Percentiles rank a stretch among this genome's conserved stretches.
These are phyloP conservation scores for Piscicola geometra DNA, from an alignment of 2,888 invertebrate species.

Conservation along the genomic window DNA sequence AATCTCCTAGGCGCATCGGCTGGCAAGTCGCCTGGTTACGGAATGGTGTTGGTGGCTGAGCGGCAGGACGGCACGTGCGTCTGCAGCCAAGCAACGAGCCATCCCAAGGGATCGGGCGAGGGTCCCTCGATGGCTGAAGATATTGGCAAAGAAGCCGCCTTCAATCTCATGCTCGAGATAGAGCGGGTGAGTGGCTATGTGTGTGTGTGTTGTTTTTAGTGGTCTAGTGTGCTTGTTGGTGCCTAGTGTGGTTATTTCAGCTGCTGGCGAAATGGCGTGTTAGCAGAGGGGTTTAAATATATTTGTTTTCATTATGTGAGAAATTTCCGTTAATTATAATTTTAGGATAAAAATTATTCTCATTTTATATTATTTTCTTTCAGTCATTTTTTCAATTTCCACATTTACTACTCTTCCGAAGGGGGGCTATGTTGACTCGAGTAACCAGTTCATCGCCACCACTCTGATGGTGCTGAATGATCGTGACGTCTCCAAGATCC, in stretches of 20 bases:
- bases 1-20: not conserved
- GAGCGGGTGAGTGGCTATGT: conserved; percentile 58
- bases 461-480: conserved; percentile 91
- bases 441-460: conserved; percentile 77
- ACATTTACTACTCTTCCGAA: conserved; percentile 42
- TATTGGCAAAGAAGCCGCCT: conserved; percentile 75
- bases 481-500: conserved; percentile 82
- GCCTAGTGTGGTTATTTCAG: no score
- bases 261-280: no score
- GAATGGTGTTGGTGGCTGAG: conserved; percentile 82
- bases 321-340: not conserved
- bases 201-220: no score
- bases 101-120: conserved; percentile 58
- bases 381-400: not conserved
- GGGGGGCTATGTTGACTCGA: conserved; percentile 84
- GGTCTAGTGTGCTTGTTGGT: no score
- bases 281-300: no score
- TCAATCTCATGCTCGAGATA: conserved; percentile 79
- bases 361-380: not conserved
- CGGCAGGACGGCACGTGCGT: conserved; percentile 70
- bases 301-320: not conserved
- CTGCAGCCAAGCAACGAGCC: conserved; percentile 57
- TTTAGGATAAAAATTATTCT: no score
- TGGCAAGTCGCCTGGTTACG: conserved; percentile 67
- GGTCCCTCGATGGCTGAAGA: conserved; percentile 78